phyloP scores from a whole-genome alignment of 1,140 invertebrate genomes.

The Liolophura sinensis region DNA sequence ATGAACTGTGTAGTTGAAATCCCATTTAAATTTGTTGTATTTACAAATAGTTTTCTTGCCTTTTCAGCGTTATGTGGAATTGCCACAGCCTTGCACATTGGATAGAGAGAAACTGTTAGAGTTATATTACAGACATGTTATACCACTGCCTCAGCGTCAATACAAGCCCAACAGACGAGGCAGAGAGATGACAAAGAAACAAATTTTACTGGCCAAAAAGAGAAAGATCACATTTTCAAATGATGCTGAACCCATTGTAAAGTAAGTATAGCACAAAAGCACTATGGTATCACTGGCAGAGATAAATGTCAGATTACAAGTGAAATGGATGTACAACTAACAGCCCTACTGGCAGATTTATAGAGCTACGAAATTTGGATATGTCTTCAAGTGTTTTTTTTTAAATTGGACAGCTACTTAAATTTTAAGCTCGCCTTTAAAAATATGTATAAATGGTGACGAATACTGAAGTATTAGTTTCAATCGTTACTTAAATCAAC shows the following conservation, averaged over 20 bases:
- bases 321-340: not conserved
- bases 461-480: too few relatives aligned
- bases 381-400: too few relatives aligned
- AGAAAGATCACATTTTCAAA: conserved; percentile 18
- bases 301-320: not conserved
- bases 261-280: conserved; percentile 23
- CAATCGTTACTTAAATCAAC: too few relatives aligned
- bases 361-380: not conserved
- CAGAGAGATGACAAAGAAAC: conserved; percentile 44
- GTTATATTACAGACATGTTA: conserved; percentile 42
- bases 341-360: not conserved
- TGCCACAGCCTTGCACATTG: conserved; percentile 17
- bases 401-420: too few relatives aligned
- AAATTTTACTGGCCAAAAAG: conserved; percentile 38
- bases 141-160: conserved; percentile 47
- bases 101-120: conserved; percentile 42
- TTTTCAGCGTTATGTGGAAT: conserved; percentile 34
- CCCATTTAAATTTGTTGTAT: too few relatives aligned
- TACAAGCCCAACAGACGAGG: conserved; percentile 43
- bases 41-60: too few relatives aligned
- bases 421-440: too few relatives aligned
- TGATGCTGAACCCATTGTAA: conserved; percentile 9
- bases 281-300: not conserved
- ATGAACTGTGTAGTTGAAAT: too few relatives aligned
- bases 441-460: too few relatives aligned